These are phyloP conservation scores for Eurystomus gularis DNA, from an alignment of 2,113 vertebrate species.

Conservation along the genomic window DNA sequence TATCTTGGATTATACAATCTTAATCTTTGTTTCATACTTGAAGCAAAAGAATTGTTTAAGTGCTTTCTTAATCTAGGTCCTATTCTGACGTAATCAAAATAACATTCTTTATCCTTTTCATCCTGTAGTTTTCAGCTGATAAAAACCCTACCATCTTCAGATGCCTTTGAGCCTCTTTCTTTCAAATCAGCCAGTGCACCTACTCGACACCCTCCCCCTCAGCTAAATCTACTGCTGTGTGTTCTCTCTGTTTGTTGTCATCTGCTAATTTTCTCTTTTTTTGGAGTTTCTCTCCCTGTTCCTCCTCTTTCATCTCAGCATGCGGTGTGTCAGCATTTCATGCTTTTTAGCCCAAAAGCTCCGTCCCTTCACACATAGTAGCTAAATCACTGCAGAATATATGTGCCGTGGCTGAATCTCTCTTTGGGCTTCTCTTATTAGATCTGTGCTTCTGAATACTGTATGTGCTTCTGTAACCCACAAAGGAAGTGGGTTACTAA, in stretches of 20 bases:
- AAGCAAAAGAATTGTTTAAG: not conserved
- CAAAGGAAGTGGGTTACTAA: not conserved
- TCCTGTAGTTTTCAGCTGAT: not conserved
- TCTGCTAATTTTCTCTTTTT: conserved; percentile 8
- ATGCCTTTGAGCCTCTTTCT: not conserved
- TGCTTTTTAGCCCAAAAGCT: not conserved
- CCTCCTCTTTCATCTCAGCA: not conserved
- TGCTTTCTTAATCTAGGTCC: not conserved
- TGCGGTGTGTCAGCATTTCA: not conserved
- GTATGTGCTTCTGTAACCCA: not conserved
- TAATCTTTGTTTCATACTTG: not conserved
- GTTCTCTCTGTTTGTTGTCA: not conserved
- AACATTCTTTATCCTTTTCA: not conserved
- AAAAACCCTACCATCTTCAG: not conserved
- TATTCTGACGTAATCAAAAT: not conserved
- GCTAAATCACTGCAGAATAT: not conserved
- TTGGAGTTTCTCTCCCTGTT: not conserved
- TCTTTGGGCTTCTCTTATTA: not conserved
- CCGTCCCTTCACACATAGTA: not conserved
- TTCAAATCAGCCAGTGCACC: not conserved
- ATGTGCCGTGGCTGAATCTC: not conserved
- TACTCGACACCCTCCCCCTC: not conserved
- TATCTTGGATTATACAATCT: not conserved
- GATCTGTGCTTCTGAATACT: not conserved
- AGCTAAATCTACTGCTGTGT: not conserved